Evolutionary conservation across 2,888 invertebrate species (phyloP), one percentile per base, ranked within the genome.

Genomic region (Cryptus viduatorius): DNA sequence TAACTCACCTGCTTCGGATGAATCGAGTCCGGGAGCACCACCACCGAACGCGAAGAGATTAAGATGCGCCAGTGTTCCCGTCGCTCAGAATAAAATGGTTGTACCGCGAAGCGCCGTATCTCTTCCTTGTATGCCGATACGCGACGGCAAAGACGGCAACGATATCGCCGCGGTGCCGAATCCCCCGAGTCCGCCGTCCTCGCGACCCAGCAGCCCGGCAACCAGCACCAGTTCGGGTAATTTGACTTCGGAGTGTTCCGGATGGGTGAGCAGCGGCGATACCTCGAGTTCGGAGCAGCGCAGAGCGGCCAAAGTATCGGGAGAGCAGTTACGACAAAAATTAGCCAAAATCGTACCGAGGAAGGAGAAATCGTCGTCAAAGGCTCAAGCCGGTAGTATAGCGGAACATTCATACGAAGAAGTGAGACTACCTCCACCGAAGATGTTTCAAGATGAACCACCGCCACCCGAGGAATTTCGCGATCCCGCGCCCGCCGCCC

Each of bases 361-460:
- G 50, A 92, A 91, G 61, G 90, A 89, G 0, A 86, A 87, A 64
- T 79, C 75, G 4, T 86, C 77, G 29, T 80, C 19, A 2, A 78
- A 71, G n/a, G 71, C 19, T 8, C n/a, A 71, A 10, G 67, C 81
- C 59, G 75, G 56, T 5, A 85, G 69, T 46, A 71, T 89, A n/a
- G 94, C 94, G 71, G 95, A 95, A 87, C 95, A 95, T 92, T 96
- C 96, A 56, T 96, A 96, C 90, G 97, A 97, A 88, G 96, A 97
- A 90, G 95, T 97, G 0, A 94, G 95, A 42, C 93, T 96, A 83
- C 97, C 97, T 42, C 98, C 98, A 0, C 98, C 98, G 1, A 97
- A 97, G 91, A 97, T 97, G 94, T 98, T 98, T 90, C 96, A 97
- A 92, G 97, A 97, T 93, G 96, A 96, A 69, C 96, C 97, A 24